These are phyloP conservation scores for Ceyx cyanopectus DNA, from an alignment of 2,113 vertebrate species.

Conservation along the genomic window DNA sequence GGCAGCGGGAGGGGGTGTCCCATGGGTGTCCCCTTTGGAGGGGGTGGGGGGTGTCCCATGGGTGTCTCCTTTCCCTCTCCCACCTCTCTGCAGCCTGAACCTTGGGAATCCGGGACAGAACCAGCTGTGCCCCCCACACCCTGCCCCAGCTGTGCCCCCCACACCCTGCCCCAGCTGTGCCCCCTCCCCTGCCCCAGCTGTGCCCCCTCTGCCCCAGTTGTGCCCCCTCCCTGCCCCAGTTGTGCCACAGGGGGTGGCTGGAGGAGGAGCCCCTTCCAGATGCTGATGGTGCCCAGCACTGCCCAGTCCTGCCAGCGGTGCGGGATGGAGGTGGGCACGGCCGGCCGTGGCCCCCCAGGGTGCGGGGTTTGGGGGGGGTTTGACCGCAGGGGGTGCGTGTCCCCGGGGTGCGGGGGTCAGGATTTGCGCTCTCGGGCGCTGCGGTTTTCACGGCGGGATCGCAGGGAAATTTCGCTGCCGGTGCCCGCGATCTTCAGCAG, in stretches of 20 bases:
- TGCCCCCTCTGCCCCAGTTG: background rate
- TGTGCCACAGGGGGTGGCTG: background rate
- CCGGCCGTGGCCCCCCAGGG: background rate
- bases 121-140: background rate
- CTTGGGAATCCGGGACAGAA: background rate
- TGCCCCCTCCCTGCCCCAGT: background rate
- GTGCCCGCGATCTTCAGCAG: background rate
- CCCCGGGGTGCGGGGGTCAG: background rate
- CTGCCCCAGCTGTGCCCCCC: background rate
- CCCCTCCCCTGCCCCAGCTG: background rate
- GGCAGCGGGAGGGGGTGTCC: too few relatives aligned
- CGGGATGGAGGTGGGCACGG: background rate
- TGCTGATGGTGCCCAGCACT: background rate
- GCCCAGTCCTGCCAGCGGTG: background rate
- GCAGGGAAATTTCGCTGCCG: background rate
- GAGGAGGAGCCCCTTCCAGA: background rate
- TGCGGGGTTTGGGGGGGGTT: background rate
- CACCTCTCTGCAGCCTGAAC: background rate
- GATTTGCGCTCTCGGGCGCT: background rate
- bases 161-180: background rate
- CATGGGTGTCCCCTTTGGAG: background rate
- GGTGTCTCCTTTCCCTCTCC: background rate
- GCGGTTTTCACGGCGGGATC: too few relatives aligned
- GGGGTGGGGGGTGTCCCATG: too few relatives aligned
- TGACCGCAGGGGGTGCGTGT: rapidly evolving